Conservation (phyloP, 2,888 invertebrate genomes). For the Pharmacophagus antenor region DNA sequence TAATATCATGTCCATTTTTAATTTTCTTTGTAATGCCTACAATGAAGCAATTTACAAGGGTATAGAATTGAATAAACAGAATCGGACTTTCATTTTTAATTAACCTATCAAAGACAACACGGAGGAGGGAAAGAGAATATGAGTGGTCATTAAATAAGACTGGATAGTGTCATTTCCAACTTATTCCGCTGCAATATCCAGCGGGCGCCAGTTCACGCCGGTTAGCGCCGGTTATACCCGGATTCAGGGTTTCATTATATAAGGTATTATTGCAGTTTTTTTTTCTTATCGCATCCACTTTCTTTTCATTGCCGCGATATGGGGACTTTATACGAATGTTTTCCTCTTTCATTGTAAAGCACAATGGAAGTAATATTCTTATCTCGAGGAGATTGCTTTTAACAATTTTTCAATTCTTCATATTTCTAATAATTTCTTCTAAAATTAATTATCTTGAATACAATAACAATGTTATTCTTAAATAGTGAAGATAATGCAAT, state of each 20-base stretch:
- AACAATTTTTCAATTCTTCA: background rate
- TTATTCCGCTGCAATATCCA: slow-evolving; percentile 42
- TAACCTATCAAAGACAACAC: slow-evolving; percentile 32
- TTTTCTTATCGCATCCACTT: slow-evolving; percentile 46
- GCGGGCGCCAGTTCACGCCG: slow-evolving; percentile 40
- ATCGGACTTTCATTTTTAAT: background rate
- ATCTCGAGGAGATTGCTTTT: slow-evolving; percentile 15
- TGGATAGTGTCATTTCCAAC: slow-evolving; percentile 32
- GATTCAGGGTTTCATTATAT: slow-evolving; percentile 46
- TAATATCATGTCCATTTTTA: too few species aligned
- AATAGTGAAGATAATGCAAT: too few species aligned
- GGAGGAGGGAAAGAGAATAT: slow-evolving; percentile 18
- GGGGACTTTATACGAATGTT: slow-evolving; percentile 33
- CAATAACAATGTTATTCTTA: too few species aligned
- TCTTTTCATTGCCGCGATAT: slow-evolving; percentile 47
- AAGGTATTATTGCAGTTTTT: slow-evolving; percentile 38
- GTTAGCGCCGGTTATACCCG: slow-evolving; percentile 45
- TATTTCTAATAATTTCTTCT: background rate
- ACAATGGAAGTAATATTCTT: slow-evolving; percentile 23
- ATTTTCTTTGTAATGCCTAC: too few species aligned
- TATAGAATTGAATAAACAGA: too few species aligned
- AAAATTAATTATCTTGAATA: background rate
- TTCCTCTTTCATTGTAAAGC: slow-evolving; percentile 30
- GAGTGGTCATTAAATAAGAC: slow-evolving; percentile 33
- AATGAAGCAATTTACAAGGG: too few species aligned